These are phyloP conservation scores for Sakesphorus luctuosus DNA, from an alignment of 2,113 vertebrate genomes.

Conservation along the genomic window DNA sequence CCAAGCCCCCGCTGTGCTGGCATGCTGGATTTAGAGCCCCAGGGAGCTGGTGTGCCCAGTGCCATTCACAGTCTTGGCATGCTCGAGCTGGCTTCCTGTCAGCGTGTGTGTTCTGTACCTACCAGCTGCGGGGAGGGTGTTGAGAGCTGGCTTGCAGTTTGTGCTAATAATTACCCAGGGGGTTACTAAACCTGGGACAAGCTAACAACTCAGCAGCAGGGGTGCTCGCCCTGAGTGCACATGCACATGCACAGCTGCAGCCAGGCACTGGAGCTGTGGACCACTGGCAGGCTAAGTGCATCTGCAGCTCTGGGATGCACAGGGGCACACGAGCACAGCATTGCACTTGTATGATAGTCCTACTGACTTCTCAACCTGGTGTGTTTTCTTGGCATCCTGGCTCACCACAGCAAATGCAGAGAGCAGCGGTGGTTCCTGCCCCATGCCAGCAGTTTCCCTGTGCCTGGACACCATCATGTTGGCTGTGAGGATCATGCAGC, in stretches of 20 bases:
- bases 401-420: not conserved
- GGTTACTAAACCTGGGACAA: conserved; percentile 11
- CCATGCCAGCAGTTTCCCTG: not conserved
- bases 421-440: not conserved
- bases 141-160: not conserved
- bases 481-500: not conserved
- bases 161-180: not conserved
- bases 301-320: accelerated
- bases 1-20: accelerated
- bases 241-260: accelerated
- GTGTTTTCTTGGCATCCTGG: not conserved
- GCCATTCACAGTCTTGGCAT: not conserved
- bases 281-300: accelerated
- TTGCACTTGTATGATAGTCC: accelerated
- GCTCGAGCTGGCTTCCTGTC: not conserved
- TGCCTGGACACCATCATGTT: not conserved
- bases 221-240: not conserved
- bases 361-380: not conserved
- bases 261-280: not conserved
- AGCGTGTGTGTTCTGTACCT: not conserved
- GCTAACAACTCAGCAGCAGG: not conserved
- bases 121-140: accelerated
- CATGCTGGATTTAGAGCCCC: not conserved
- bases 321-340: accelerated
- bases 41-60: not conserved